Conservation (phyloP, 2,888 invertebrate genomes). For the Tigriopus californicus region DNA sequence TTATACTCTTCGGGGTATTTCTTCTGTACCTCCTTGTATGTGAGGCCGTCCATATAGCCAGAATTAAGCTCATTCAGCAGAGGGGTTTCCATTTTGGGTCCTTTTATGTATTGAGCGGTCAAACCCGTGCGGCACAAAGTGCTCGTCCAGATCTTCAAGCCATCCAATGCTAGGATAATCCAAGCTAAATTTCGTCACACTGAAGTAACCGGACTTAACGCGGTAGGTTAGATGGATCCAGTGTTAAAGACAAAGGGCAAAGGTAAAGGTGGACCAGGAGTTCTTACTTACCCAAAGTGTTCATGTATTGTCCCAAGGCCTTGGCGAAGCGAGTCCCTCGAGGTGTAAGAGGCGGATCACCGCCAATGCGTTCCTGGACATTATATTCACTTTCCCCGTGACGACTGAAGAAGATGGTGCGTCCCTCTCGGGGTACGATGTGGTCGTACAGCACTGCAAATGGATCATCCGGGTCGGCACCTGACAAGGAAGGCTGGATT, state of each 20-base stretch:
- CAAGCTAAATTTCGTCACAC: too few relatives aligned
- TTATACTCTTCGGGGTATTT: not conserved
- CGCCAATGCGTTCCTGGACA: slow-evolving; percentile 2
- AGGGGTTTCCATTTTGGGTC: not conserved
- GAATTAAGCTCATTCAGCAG: not conserved
- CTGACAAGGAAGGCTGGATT: too few relatives aligned
- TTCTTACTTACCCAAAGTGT: slow-evolving; percentile 40
- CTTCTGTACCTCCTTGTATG: not conserved
- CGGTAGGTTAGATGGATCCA: too few relatives aligned
- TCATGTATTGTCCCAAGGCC: not conserved
- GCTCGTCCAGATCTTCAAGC: not conserved
- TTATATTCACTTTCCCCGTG: slow-evolving; percentile 10
- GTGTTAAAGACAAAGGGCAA: too few relatives aligned
- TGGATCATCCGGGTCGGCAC: too few relatives aligned
- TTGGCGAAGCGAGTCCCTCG: not conserved
- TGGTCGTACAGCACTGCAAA: too few relatives aligned
- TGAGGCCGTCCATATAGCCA: not conserved
- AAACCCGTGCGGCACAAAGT: not conserved
- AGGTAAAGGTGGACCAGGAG: too few relatives aligned
- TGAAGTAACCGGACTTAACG: too few relatives aligned
- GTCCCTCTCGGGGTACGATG: not conserved
- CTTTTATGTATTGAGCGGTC: slow-evolving; percentile 1
- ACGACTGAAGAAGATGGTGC: not conserved
- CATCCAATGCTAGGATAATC: not conserved
- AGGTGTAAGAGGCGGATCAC: not conserved